phyloP scores from a whole-genome alignment of 2,113 vertebrate genomes.

The Pantherophis guttatus region DNA sequence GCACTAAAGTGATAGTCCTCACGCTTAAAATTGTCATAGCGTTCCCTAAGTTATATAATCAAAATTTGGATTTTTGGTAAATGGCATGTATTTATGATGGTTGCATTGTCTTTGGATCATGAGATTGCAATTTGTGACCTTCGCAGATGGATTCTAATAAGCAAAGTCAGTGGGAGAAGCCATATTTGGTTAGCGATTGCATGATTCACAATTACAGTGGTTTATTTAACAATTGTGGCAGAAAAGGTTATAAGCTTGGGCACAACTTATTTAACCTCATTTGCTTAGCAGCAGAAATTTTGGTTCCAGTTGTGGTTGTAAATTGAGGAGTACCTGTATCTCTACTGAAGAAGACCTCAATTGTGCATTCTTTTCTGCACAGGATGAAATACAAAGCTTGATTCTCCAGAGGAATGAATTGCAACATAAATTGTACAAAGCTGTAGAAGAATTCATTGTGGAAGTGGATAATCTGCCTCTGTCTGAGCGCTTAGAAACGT shows the following conservation, averaged over 20 bases:
- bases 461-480: slow-evolving; percentile 68
- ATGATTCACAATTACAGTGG: neutral
- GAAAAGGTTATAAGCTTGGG: neutral
- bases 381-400: slow-evolving; percentile 64
- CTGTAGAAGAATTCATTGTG: slow-evolving; percentile 65
- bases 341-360: neutral
- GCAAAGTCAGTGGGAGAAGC: neutral
- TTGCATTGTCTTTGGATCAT: neutral
- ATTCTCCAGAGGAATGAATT: slow-evolving; percentile 67
- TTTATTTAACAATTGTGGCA: neutral
- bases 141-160: neutral
- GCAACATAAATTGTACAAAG: slow-evolving; percentile 57
- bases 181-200: neutral
- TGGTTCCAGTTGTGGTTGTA: neutral
- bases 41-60: neutral
- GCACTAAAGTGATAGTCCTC: neutral
- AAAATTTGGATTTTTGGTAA: neutral
- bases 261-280: neutral
- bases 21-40: neutral
- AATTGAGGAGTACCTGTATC: neutral
- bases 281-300: neutral
- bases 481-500: slow-evolving; percentile 55
- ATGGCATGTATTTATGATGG: neutral
- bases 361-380: slow-evolving; percentile 16
- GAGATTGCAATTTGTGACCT: neutral